Percentiles rank a stretch among this genome's conserved stretches.
Evolutionary conservation across 2,888 invertebrate species (phyloP).

Genomic region (Dynastes grantii): DNA sequence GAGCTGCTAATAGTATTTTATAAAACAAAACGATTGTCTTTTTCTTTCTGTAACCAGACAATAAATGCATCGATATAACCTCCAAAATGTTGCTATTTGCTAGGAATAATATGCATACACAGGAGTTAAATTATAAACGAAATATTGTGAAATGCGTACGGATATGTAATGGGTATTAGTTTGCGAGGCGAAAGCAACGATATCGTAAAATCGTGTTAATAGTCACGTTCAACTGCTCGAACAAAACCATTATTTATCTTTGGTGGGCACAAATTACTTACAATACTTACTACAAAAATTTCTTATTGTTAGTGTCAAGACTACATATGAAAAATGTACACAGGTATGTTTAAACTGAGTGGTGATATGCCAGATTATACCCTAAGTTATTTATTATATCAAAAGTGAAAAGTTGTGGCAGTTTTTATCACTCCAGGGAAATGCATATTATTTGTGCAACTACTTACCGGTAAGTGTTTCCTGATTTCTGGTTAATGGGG

Average conservation of each 20-base stretch:
- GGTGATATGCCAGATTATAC: too few species aligned
- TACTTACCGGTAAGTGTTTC: slow-evolving; percentile 81
- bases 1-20: too few species aligned
- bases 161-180: slow-evolving; percentile 14
- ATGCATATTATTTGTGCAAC: not conserved
- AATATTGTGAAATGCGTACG: slow-evolving; percentile 19
- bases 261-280: not conserved
- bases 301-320: too few species aligned
- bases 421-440: not conserved
- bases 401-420: not conserved
- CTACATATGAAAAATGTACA: not conserved
- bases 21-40: too few species aligned
- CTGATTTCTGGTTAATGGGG: slow-evolving; percentile 73
- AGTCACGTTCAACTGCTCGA: slow-evolving; percentile 36
- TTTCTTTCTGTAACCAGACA: not conserved
- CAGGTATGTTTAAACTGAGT: not conserved
- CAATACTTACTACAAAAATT: not conserved
- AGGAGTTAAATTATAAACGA: slow-evolving; percentile 3
- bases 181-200: slow-evolving; percentile 25
- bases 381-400: too few species aligned
- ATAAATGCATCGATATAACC: not conserved
- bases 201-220: slow-evolving; percentile 18
- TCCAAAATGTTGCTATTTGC: not conserved
- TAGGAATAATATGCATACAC: not conserved
- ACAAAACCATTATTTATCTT: not conserved